Percentiles rank a stretch among this genome's conserved stretches.
These are phyloP conservation scores for Dipodomys merriami DNA, from an alignment of 2,113 vertebrate species.

Conservation along the genomic window DNA sequence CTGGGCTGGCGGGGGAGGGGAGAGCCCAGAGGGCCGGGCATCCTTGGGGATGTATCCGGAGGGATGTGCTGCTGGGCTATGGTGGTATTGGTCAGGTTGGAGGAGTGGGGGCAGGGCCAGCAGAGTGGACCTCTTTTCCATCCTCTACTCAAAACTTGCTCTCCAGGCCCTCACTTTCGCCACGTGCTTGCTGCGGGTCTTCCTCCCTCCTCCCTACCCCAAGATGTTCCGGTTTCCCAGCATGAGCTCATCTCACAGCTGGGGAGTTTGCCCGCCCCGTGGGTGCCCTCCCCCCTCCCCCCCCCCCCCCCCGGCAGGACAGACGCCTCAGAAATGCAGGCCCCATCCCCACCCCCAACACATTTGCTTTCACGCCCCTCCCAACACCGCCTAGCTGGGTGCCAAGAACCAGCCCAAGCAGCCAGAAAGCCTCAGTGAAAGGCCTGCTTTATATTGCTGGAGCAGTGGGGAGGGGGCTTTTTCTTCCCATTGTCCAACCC, in stretches of 20 bases:
- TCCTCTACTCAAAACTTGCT: conserved; percentile 41
- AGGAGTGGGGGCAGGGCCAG: background rate
- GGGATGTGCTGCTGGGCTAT: background rate
- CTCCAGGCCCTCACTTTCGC: background rate
- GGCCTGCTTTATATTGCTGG: conserved; percentile 77
- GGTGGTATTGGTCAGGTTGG: background rate
- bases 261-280: conserved; percentile 38
- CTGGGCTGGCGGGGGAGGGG: background rate
- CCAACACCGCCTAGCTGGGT: conserved; percentile 4
- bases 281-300: background rate
- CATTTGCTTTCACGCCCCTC: conserved; percentile 70
- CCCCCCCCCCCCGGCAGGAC: background rate
- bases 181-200: background rate
- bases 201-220: background rate
- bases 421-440: conserved; percentile 78
- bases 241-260: conserved; percentile 78
- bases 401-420: conserved; percentile 74
- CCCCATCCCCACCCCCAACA: conserved; percentile 61
- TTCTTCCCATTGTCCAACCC: conserved; percentile 63
- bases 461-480: conserved; percentile 58
- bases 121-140: background rate
- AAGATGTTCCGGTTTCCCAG: conserved; percentile 62
- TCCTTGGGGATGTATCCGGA: conserved; percentile 9
- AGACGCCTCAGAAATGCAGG: conserved; percentile 29
- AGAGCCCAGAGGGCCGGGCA: background rate